Conservation (phyloP, 2,888 invertebrate genomes). For the Busseola fusca region DNA sequence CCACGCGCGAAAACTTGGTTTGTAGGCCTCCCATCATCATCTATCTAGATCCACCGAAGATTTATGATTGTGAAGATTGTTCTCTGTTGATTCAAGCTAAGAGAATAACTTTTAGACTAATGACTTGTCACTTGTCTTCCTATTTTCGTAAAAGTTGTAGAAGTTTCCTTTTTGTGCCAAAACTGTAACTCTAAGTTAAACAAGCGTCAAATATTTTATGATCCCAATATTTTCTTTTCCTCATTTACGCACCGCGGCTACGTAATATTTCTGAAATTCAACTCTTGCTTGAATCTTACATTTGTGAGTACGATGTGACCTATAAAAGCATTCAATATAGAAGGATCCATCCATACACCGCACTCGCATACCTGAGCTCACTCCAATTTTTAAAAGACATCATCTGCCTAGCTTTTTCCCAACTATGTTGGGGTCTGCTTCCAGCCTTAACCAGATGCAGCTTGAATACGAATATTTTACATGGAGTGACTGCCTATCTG, state of each 20-base stretch:
- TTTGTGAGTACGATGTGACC: slow-evolving; percentile 40
- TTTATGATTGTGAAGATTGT: slow-evolving; percentile 49
- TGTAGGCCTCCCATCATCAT: slow-evolving; percentile 24
- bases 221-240: slow-evolving; percentile 20
- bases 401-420: no score
- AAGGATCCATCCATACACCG: slow-evolving; percentile 27
- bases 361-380: slow-evolving; percentile 27
- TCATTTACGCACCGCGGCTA: slow-evolving; percentile 15
- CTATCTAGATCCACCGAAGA: slow-evolving; percentile 38
- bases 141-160: neutral
- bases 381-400: slow-evolving; percentile 36
- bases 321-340: slow-evolving; percentile 55
- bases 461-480: no score
- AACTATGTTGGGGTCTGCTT: no score
- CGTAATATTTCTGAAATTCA: slow-evolving; percentile 12
- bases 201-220: neutral
- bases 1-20: slow-evolving; percentile 30
- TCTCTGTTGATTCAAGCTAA: slow-evolving; percentile 14
- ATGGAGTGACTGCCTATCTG: no score
- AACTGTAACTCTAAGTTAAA: neutral
- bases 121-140: neutral
- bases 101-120: slow-evolving; percentile 39
- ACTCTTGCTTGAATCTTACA: slow-evolving; percentile 25
- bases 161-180: neutral
- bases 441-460: no score